Conservation (phyloP, 2,113 vertebrate species). For the Platichthys flesus region DNA sequence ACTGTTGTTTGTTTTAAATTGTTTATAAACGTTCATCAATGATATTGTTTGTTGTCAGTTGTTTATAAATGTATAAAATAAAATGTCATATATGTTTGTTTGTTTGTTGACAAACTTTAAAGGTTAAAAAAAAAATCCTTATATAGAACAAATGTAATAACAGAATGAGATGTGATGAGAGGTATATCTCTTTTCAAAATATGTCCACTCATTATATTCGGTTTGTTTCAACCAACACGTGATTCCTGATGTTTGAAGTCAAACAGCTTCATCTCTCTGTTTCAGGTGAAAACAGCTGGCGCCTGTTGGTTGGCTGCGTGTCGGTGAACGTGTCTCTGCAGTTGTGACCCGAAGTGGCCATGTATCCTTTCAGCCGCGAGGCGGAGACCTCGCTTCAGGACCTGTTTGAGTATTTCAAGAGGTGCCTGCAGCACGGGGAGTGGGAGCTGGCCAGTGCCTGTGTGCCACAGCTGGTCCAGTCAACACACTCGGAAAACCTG, state of each 20-base stretch:
- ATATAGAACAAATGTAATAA: no score
- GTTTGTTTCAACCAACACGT: neutral
- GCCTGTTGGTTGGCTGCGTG: neutral
- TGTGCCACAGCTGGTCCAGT: conserved; percentile 85
- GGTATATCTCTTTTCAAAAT: no score
- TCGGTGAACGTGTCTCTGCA: conserved; percentile 8
- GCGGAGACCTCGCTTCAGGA: conserved; percentile 84
- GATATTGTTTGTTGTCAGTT: no score
- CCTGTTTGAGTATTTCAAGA: conserved; percentile 89
- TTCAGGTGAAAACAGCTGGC: conserved; percentile 43
- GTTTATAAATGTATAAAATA: no score
- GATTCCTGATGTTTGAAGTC: neutral
- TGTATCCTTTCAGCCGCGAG: conserved; percentile 89
- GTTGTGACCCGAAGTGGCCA: conserved; percentile 58
- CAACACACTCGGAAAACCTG: conserved; percentile 74
- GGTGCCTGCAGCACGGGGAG: conserved; percentile 85
- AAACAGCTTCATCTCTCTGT: neutral
- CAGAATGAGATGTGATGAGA: no score
- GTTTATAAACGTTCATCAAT: no score
- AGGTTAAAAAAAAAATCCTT: no score
- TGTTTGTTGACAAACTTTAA: neutral
- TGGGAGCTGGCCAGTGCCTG: conserved; percentile 94
- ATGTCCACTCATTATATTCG: no score
- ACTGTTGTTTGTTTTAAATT: no score
- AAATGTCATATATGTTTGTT: neutral